A percentile compares a stretch with the other conserved stretches of the same genome.
These are phyloP conservation scores for Parnassius glacialis DNA, from an alignment of 2,888 invertebrate genomes.

Conservation along the genomic window DNA sequence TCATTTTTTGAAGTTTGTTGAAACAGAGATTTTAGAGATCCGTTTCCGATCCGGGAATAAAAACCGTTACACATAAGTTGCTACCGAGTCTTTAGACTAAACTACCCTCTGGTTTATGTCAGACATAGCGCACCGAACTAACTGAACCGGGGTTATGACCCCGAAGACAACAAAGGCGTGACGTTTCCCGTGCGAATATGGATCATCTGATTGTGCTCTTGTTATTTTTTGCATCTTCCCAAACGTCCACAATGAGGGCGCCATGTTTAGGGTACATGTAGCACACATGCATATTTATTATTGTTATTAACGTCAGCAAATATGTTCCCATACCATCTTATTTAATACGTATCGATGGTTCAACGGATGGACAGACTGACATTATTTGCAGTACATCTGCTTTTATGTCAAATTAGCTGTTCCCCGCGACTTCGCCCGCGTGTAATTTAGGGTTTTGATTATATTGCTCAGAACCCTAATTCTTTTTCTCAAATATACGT, in stretches of 20 bases:
- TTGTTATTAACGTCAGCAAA: slow-evolving; percentile 17
- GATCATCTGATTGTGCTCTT: slow-evolving; percentile 66
- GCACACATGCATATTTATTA: slow-evolving; percentile 24
- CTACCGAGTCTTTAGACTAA: too few species aligned
- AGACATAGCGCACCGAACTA: too few species aligned
- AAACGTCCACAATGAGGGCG: slow-evolving; percentile 46
- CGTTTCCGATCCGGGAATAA: too few species aligned
- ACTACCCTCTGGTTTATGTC: too few species aligned
- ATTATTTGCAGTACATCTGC: neutral
- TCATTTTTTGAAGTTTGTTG: too few species aligned
- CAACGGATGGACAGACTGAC: slow-evolving; percentile 29
- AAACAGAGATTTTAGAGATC: too few species aligned
- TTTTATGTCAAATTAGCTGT: neutral
- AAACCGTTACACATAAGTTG: too few species aligned
- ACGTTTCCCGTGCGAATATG: slow-evolving; percentile 66
- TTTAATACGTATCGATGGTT: slow-evolving; percentile 22
- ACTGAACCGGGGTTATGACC: slow-evolving; percentile 51
- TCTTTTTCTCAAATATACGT: too few species aligned
- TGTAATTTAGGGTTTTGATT: too few species aligned
- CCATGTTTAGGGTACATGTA: neutral
- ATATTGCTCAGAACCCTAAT: too few species aligned
- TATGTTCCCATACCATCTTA: slow-evolving; percentile 15
- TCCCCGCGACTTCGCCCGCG: too few species aligned
- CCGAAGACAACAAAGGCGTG: slow-evolving; percentile 39
- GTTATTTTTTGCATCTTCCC: slow-evolving; percentile 54